Evolutionary conservation across 2,113 vertebrate genomes (phyloP).

Genomic region (Myodes glareolus): DNA sequence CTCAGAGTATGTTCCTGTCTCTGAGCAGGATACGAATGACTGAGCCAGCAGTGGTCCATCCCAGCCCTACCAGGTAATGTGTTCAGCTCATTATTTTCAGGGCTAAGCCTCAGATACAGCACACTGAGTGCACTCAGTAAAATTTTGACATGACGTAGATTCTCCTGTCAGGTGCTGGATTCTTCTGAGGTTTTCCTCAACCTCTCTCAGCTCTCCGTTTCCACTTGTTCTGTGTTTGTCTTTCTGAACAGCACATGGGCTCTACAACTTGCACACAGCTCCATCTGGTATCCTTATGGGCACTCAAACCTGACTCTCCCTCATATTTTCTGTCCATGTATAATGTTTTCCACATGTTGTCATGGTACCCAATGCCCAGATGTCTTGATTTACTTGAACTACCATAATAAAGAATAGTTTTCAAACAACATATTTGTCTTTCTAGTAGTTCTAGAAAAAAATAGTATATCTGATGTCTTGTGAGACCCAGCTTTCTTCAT

Average conservation of each 20-base stretch:
- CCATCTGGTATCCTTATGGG: background rate
- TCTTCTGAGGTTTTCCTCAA: background rate
- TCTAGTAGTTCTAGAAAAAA: background rate
- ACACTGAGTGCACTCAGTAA: background rate
- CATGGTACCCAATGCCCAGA: background rate
- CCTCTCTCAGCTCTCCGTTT: background rate
- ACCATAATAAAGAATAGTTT: background rate
- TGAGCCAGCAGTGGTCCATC: background rate
- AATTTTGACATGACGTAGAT: background rate
- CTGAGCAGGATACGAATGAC: background rate
- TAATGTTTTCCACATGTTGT: background rate
- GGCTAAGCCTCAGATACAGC: background rate
- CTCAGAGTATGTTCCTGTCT: background rate
- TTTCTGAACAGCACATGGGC: background rate
- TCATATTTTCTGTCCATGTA: background rate
- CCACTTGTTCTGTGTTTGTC: background rate
- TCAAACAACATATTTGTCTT: background rate
- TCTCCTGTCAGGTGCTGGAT: background rate
- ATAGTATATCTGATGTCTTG: background rate
- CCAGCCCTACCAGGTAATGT: background rate
- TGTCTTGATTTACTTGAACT: background rate
- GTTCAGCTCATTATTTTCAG: background rate
- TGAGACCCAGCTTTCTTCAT: background rate
- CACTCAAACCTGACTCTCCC: background rate
- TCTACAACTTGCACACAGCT: background rate